Conservation (phyloP, 1,140 invertebrate species). For the Drosophila arawakana region DNA sequence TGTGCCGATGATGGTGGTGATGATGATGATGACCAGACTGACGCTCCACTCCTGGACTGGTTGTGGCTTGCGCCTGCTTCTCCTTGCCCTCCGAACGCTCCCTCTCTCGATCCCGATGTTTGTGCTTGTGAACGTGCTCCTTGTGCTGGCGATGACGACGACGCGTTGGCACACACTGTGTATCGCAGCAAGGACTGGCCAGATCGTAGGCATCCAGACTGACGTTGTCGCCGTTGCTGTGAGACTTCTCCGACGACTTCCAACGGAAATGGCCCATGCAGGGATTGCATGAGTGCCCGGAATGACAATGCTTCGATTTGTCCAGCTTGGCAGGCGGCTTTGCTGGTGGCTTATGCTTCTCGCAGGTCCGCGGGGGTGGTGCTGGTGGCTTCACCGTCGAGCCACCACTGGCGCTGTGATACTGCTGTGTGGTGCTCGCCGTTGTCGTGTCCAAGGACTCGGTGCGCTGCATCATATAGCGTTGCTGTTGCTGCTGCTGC, state of each 20-base stretch:
- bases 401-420: constrained; percentile 49
- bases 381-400: constrained; percentile 61
- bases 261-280: constrained; percentile 86
- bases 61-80: constrained; percentile 78
- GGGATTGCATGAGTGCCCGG: constrained; percentile 89
- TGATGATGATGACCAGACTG: constrained; percentile 55
- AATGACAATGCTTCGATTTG: constrained; percentile 83
- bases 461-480: constrained; percentile 64
- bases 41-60: constrained; percentile 52
- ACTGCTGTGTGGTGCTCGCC: constrained; percentile 64
- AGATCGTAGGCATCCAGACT: constrained; percentile 93
- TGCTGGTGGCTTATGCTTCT: constrained; percentile 77
- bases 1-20: constrained; percentile 58
- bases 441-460: constrained; percentile 71
- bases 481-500: constrained; percentile 38
- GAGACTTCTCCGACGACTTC: constrained; percentile 74
- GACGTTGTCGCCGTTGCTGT: constrained; percentile 86
- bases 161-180: constrained; percentile 91
- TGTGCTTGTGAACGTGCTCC: constrained; percentile 87
- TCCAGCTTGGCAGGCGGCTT: constrained; percentile 60
- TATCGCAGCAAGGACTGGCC: constrained; percentile 93
- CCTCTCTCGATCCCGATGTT: constrained; percentile 72
- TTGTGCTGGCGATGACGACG: constrained; percentile 87
- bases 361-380: constrained; percentile 78
- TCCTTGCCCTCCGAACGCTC: constrained; percentile 69